These are phyloP conservation scores for Eubucco bourcierii DNA, from an alignment of 2,113 vertebrate species.

Conservation along the genomic window DNA sequence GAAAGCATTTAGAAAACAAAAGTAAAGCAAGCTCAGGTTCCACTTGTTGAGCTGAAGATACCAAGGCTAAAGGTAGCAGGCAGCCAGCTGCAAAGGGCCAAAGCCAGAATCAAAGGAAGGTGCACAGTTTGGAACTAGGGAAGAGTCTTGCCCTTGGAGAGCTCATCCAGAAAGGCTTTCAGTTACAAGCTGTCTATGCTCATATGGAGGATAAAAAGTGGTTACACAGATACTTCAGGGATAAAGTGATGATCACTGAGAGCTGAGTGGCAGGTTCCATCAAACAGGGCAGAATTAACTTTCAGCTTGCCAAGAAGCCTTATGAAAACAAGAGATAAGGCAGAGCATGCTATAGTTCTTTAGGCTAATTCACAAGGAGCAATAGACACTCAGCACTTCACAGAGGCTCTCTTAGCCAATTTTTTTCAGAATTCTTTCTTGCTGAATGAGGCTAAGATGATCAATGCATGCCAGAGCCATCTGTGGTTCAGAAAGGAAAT, in stretches of 20 bases:
- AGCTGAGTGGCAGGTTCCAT: background rate
- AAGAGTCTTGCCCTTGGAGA: background rate
- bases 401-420: accelerated
- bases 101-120: background rate
- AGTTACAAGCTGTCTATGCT: background rate
- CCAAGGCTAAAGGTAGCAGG: background rate
- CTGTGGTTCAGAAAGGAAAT: background rate
- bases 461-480: background rate
- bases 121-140: background rate
- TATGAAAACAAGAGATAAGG: background rate
- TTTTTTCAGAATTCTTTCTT: background rate
- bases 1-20: background rate
- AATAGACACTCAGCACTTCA: background rate
- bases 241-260: background rate
- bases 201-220: background rate
- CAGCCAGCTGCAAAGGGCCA: background rate
- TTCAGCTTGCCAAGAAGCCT: background rate
- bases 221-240: background rate
- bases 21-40: background rate
- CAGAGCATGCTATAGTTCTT: background rate
- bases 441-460: background rate
- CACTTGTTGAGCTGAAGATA: background rate
- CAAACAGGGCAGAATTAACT: background rate
- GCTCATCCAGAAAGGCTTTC: background rate
- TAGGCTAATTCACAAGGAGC: background rate